phyloP scores from a whole-genome alignment of 2,888 invertebrate species.

The Sphaerophoria taeniata region DNA sequence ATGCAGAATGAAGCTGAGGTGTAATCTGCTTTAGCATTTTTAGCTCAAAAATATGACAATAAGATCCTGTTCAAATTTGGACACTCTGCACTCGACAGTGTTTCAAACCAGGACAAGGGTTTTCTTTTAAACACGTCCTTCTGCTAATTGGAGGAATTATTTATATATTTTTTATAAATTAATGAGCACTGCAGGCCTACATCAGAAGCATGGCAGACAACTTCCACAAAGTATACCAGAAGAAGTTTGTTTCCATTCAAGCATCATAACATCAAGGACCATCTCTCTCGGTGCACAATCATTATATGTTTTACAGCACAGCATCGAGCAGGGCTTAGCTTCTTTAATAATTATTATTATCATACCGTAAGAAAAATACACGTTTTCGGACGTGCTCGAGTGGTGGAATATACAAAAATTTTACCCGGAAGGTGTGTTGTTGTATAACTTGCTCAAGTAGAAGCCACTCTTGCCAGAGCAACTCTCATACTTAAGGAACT shows the following conservation, averaged over 20 bases:
- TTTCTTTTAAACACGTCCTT: conserved; percentile 48
- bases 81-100: conserved; percentile 2
- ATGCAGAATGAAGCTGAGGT: no score
- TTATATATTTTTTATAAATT: conserved; percentile 59
- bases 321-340: conserved; percentile 53
- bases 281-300: conserved; percentile 4
- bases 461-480: conserved; percentile 34
- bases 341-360: conserved; percentile 61
- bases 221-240: conserved; percentile 26
- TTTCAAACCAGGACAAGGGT: conserved; percentile 65
- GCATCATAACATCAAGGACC: conserved; percentile 46
- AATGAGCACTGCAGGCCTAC: conserved; percentile 61
- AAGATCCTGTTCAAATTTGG: no score
- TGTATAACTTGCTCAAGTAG: conserved; percentile 75
- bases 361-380: conserved; percentile 60
- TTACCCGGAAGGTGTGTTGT: conserved; percentile 75
- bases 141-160: conserved; percentile 67
- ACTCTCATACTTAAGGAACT: no score
- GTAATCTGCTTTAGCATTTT: no score
- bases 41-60: no score
- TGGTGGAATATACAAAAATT: conserved; percentile 74
- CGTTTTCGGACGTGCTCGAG: conserved; percentile 76
- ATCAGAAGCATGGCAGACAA: neutral
- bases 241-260: conserved; percentile 43
- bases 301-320: conserved; percentile 25